These are phyloP conservation scores for Circaetus gallicus DNA, from an alignment of 2,113 vertebrate genomes.

Conservation along the genomic window DNA sequence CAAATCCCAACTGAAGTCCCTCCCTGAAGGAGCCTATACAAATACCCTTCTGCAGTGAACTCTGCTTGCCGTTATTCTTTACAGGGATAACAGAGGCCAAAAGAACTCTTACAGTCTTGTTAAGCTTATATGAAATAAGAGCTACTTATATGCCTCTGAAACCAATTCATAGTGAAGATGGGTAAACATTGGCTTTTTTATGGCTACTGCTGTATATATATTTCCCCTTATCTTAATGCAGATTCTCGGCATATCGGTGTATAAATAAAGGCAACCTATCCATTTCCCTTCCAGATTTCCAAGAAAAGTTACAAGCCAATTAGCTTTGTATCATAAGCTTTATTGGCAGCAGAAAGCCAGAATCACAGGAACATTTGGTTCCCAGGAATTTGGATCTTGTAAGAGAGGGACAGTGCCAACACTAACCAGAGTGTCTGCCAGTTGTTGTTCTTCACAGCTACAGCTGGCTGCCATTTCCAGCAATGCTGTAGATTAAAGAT, in stretches of 20 bases:
- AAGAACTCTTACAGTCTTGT: background rate
- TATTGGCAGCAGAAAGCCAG: conserved; percentile 74
- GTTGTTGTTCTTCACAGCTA: conserved; percentile 72
- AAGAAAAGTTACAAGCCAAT: conserved; percentile 77
- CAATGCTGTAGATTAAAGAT: conserved; percentile 34
- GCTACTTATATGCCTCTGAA: background rate
- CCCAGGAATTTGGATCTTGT: conserved; percentile 73
- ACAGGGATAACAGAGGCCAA: background rate
- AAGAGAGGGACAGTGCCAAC: conserved; percentile 66
- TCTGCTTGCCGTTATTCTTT: background rate
- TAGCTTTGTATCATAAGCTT: conserved; percentile 75
- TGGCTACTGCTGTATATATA: background rate
- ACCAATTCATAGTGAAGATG: background rate
- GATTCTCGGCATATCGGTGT: background rate
- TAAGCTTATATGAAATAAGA: background rate
- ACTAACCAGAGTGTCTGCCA: conserved; percentile 70
- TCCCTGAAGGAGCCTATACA: background rate
- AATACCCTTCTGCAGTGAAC: background rate
- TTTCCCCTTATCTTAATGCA: background rate
- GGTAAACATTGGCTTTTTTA: background rate
- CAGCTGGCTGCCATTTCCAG: conserved; percentile 71
- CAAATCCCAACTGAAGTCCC: background rate
- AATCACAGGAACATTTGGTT: conserved; percentile 79
- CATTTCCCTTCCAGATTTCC: conserved; percentile 69
- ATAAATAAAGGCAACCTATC: conserved; percentile 67